Percentiles rank a stretch among this genome's conserved stretches.
These are phyloP conservation scores for Rhadinocentrus ornatus DNA, from an alignment of 2,797 vertebrate species.

Conservation along the genomic window DNA sequence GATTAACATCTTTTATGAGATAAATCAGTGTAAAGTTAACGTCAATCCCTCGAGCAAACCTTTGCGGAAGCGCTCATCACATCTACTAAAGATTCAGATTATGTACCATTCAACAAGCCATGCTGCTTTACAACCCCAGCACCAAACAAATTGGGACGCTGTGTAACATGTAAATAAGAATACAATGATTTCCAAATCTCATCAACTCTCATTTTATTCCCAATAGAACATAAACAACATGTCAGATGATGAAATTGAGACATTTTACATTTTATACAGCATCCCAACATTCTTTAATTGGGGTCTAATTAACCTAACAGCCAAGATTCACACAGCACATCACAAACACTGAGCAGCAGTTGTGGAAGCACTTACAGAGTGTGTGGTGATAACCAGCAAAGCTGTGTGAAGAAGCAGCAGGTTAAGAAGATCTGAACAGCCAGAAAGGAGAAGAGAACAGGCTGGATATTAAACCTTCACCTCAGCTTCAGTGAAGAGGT, in stretches of 20 bases:
- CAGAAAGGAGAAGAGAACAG: slow-evolving; percentile 48
- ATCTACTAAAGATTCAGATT: neutral
- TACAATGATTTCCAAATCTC: no score
- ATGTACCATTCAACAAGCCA: neutral
- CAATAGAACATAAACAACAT: no score
- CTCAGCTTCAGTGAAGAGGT: slow-evolving; percentile 56
- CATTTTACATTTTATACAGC: no score
- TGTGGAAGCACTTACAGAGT: slow-evolving; percentile 62
- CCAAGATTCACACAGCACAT: neutral
- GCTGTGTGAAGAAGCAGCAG: slow-evolving; percentile 57
- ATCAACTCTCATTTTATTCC: no score
- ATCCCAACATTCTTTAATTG: no score
- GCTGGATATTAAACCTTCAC: slow-evolving; percentile 65
- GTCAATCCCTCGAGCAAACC: neutral
- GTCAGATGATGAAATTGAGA: no score
- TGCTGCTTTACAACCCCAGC: neutral
- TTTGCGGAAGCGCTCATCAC: slow-evolving; percentile 4
- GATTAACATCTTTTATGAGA: no score
- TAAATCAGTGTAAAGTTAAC: neutral
- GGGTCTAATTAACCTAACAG: no score
- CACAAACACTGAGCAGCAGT: neutral
- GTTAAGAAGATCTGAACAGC: slow-evolving; percentile 55
- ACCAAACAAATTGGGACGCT: neutral
- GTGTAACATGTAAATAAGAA: no score
- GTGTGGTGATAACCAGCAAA: slow-evolving; percentile 60